Base-by-base conservation (phyloP, 2,888 invertebrate genomes). In the Tuta absoluta region DNA sequence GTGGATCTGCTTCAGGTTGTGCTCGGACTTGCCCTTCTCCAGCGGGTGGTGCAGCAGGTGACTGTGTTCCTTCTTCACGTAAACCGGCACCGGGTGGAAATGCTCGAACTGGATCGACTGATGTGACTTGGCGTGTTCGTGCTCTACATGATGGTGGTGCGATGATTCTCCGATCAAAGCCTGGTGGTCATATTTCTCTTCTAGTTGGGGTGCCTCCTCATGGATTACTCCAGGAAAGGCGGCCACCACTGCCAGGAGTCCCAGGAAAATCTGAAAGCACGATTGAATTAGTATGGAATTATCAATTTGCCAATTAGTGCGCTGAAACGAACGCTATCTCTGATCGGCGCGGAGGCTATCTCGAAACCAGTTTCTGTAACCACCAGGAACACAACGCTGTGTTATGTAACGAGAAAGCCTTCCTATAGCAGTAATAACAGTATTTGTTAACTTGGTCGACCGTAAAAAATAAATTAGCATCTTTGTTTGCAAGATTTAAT, bases 71-170 rank as follows among this genome's bases (percentile, higher is more conserved):
- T 94, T 94, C 86, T 94, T 94, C 7, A 94, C 91, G 82, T 94
- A 94, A 0, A 94, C 94, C 0, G 95, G 95, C 0, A 95, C 94
- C 0, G 95, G 93, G 75, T 95, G 95, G 87, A 93, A 95, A 77
- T 95, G 95, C 78, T 94, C 94, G 71, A 95, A 93, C 73, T 94
- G 94, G 70, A 95, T 93, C 65, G 93, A 94, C 81, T 95, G 95
- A 76, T 95, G 95, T 51, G 94, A 94, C 70, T 94, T 94, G 37
- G 94, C 94, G 74, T 94, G 94, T 70, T 94, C 93, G 72, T 94
- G 93, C 69, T 94, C 93, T 38, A 94, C 87, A 68, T 93, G 92
- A 66, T 93, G 93, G 71, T 93, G 93, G 72, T 93, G 92, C 66
- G 93, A 93, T 5, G 91, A 86, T 65, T 91, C 90, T 21, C 90